Percentiles rank a stretch among this genome's conserved stretches.
Conservation (phyloP, 2,113 vertebrate species). For the Poicephalus gulielmi region DNA sequence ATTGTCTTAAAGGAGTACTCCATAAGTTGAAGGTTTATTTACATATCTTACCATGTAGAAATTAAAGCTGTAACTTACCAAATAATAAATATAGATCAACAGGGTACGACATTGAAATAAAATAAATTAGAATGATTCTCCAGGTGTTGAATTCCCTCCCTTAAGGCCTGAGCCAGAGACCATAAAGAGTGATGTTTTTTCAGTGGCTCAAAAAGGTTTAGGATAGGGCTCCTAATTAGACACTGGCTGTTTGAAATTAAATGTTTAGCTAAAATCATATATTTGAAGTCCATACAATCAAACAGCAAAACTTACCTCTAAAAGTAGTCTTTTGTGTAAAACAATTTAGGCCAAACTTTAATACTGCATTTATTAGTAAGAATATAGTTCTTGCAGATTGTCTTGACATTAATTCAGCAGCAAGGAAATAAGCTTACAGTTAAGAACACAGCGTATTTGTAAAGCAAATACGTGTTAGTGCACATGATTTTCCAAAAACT, state of each 20-base stretch:
- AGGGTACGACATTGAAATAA: constrained; percentile 21
- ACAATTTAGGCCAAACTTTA: neutral
- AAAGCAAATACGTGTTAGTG: constrained; percentile 33
- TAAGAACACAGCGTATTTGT: constrained; percentile 23
- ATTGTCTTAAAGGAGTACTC: constrained; percentile 42
- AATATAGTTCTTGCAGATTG: constrained; percentile 68
- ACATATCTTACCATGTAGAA: constrained; percentile 26
- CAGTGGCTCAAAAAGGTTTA: neutral
- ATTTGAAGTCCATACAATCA: neutral
- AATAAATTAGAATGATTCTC: constrained; percentile 62
- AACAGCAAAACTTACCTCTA: neutral
- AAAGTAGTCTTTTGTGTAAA: neutral
- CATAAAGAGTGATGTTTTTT: neutral
- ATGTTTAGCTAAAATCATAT: neutral
- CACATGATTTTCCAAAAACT: constrained; percentile 2
- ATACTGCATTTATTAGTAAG: constrained; percentile 63
- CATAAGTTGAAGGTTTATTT: constrained; percentile 19
- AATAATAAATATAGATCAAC: constrained; percentile 63
- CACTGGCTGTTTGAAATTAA: neutral
- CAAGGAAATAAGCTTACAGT: constrained; percentile 51
- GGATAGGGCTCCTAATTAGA: neutral
- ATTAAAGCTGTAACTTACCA: constrained; percentile 28
- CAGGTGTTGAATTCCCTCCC: neutral
- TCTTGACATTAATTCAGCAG: constrained; percentile 64
- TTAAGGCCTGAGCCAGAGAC: neutral